A percentile compares a stretch with the other conserved stretches of the same genome.
Conservation (phyloP, 2,113 vertebrate species). For the Myiagra hebetior region DNA sequence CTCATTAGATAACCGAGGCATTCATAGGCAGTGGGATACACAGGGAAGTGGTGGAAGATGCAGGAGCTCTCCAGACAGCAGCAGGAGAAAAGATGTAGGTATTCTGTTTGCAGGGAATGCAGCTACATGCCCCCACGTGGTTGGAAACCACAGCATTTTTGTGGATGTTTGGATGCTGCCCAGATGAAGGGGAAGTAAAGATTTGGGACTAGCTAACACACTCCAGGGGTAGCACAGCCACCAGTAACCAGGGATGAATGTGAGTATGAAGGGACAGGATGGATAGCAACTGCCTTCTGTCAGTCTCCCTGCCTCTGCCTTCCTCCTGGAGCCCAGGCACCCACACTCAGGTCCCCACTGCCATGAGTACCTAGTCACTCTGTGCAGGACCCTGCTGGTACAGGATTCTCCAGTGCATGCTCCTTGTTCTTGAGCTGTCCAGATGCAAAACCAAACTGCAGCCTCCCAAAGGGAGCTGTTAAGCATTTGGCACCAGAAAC, state of each 20-base stretch:
- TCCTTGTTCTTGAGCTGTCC: not conserved
- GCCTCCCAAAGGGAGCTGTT: not conserved
- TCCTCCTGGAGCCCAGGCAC: not conserved
- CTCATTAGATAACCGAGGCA: not conserved
- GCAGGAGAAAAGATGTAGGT: not conserved
- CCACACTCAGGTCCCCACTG: not conserved
- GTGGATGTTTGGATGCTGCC: not conserved
- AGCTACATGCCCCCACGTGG: rapidly evolving
- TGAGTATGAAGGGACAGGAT: not conserved
- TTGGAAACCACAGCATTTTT: not conserved
- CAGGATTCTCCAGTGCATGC: not conserved
- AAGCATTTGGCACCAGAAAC: not conserved
- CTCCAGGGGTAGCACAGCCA: not conserved
- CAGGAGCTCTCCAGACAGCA: not conserved
- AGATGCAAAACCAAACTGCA: not conserved
- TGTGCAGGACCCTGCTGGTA: not conserved
- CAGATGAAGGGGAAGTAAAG: not conserved
- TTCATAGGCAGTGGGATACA: not conserved
- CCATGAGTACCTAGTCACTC: rapidly evolving
- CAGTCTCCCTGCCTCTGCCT: not conserved
- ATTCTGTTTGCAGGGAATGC: not conserved
- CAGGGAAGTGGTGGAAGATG: not conserved
- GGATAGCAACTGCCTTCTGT: not conserved
- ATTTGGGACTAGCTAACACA: not conserved
- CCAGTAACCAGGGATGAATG: not conserved